Conservation (phyloP, 2,797 vertebrate genomes). For the Pteropus rufus region DNA sequence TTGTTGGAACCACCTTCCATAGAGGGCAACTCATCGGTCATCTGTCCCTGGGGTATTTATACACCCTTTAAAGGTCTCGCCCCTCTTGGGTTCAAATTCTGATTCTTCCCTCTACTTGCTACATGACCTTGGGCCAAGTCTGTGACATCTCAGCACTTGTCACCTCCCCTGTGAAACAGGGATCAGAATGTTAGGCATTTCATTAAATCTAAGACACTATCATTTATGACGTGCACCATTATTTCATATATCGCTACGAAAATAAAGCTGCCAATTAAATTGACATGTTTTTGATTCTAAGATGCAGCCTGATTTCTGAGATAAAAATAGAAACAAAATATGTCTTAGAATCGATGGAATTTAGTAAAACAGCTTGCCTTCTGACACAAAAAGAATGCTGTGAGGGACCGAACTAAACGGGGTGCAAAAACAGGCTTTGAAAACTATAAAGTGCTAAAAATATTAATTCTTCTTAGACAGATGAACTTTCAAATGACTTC, state of each 20-base stretch:
- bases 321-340: background rate
- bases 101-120: background rate
- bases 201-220: background rate
- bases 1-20: too few relatives aligned
- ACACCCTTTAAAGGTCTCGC: background rate
- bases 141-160: background rate
- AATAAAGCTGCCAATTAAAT: background rate
- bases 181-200: background rate
- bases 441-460: background rate
- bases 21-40: background rate
- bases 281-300: background rate
- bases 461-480: background rate
- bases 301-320: background rate
- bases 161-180: background rate
- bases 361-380: background rate
- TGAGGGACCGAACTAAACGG: background rate
- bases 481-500: background rate
- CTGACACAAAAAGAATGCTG: background rate
- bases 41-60: background rate
- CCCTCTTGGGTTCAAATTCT: background rate
- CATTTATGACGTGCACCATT: rapidly evolving
- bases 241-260: background rate
- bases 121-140: background rate
- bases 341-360: background rate
- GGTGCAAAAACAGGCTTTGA: background rate